Evolutionary conservation across 2,888 invertebrate genomes (phyloP).

Genomic region (Achlya flavicornis): DNA sequence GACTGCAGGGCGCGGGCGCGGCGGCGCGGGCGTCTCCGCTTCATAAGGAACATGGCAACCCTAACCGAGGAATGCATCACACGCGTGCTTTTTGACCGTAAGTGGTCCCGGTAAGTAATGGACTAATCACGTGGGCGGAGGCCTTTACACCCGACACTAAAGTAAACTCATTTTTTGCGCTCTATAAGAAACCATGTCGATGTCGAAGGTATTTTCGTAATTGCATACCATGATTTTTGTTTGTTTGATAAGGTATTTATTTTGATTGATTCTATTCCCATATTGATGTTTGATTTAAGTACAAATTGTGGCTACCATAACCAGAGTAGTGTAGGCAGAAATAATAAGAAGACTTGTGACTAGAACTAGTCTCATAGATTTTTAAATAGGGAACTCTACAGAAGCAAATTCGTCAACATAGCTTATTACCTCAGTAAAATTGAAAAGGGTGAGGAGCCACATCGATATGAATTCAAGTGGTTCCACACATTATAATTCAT

Average conservation of each 20-base stretch:
- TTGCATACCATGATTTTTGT: neutral
- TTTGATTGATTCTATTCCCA: neutral
- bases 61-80: constrained; percentile 9
- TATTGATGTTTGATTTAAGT: no score
- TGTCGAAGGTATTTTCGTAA: neutral
- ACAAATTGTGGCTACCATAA: neutral
- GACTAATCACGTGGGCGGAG: constrained; percentile 20
- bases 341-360: neutral
- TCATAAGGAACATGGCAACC: constrained; percentile 3
- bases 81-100: constrained; percentile 13
- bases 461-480: neutral
- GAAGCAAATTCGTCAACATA: neutral
- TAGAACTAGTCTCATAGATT: neutral
- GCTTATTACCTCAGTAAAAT: neutral
- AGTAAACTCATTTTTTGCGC: neutral
- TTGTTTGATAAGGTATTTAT: neutral
- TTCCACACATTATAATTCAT: constrained; percentile 10
- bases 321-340: no score
- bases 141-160: constrained; percentile 11
- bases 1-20: no score
- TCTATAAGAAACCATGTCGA: neutral
- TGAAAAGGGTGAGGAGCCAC: neutral
- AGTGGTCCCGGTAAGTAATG: constrained; percentile 9
- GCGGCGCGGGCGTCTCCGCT: neutral
- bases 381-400: neutral